phyloP scores from a whole-genome alignment of 2,888 invertebrate genomes.

The Hydroisotoma schaefferi region DNA sequence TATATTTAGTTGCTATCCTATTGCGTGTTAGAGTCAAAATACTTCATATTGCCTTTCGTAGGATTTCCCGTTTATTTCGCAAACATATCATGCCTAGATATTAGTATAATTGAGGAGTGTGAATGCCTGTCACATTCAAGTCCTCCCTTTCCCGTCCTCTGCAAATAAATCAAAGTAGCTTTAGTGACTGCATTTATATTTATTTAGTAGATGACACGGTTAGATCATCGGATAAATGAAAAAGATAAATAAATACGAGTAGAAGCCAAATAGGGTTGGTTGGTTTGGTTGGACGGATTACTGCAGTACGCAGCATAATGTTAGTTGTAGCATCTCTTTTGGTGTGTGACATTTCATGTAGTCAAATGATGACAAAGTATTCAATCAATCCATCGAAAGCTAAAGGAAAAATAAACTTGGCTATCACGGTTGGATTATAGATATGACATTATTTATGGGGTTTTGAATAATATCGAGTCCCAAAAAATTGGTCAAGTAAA shows the following conservation, averaged over 20 bases:
- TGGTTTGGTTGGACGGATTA: too few species aligned
- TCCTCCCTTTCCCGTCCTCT: constrained; percentile 5
- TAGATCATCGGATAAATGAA: background rate
- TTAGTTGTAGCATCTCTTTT: too few species aligned
- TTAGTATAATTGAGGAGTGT: background rate
- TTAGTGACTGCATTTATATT: background rate
- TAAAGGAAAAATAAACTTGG: background rate
- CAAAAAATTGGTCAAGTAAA: too few species aligned
- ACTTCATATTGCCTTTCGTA: too few species aligned
- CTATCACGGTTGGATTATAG: too few species aligned
- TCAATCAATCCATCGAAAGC: background rate
- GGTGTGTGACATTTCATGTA: constrained; percentile 16
- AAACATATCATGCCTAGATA: background rate
- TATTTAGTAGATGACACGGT: background rate
- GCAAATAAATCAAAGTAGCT: constrained; percentile 8
- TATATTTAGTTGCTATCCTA: too few species aligned
- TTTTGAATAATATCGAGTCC: too few species aligned
- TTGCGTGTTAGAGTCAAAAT: too few species aligned
- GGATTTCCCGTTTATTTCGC: too few species aligned
- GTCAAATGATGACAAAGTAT: constrained; percentile 14
- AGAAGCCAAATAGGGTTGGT: background rate
- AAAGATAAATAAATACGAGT: background rate
- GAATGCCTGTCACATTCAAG: constrained; percentile 1
- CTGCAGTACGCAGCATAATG: too few species aligned
- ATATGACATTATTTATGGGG: too few species aligned